A percentile compares a stretch with the other conserved stretches of the same genome.
Evolutionary conservation across 1,140 invertebrate species (phyloP).

Genomic region (Zaprionus lachaisei): DNA sequence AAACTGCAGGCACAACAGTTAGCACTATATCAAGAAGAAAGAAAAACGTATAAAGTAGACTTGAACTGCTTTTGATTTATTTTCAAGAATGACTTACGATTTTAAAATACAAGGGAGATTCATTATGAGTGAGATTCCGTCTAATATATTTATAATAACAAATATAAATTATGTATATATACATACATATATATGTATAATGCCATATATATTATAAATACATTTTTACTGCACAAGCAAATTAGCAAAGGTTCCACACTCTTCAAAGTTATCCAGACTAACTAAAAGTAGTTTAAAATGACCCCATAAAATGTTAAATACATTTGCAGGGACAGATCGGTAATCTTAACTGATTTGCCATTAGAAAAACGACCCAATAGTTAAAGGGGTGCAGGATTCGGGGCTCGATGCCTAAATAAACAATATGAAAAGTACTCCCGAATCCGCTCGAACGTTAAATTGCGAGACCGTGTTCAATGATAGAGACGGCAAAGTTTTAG

Average conservation of each 20-base stretch:
- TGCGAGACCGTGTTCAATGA: conserved; percentile 24
- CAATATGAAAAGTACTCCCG: conserved; percentile 50
- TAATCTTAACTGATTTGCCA: not conserved
- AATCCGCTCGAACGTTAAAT: conserved; percentile 67
- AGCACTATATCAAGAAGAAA: no score
- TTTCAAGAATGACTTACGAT: no score
- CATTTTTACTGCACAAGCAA: no score
- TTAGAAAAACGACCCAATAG: not conserved
- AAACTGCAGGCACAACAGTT: not conserved
- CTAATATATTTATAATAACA: no score
- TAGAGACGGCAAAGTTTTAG: conserved; percentile 24
- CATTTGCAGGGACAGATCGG: not conserved
- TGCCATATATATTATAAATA: no score
- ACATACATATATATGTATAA: no score
- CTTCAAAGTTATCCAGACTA: not conserved
- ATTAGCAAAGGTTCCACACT: not conserved
- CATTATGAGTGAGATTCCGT: no score
- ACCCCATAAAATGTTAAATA: not conserved
- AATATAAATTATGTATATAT: no score
- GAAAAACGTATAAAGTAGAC: no score
- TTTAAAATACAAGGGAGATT: no score
- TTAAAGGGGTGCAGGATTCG: not conserved
- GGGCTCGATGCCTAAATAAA: conserved; percentile 40
- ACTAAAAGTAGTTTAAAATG: not conserved
- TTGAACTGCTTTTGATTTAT: no score